Evolutionary conservation across 2,113 vertebrate genomes (phyloP).

Genomic region (Herpailurus yagouaroundi): DNA sequence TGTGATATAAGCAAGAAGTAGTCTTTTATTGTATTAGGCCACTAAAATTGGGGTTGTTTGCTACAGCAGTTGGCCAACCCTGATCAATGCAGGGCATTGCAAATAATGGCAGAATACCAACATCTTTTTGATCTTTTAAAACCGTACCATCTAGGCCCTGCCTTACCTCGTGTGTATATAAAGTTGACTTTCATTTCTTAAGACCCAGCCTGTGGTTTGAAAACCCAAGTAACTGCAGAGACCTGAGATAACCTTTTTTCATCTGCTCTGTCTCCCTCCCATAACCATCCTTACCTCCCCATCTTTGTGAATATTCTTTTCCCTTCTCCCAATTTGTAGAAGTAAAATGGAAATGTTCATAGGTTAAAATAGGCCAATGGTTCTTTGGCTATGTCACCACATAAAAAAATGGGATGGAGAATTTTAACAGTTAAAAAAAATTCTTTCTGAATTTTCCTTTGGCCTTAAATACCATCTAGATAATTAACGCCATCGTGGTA

Average conservation of each 20-base stretch:
- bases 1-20: background rate
- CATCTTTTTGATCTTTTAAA: background rate
- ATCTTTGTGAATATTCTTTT: constrained; percentile 12
- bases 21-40: background rate
- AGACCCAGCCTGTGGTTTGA: background rate
- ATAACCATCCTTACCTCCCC: background rate
- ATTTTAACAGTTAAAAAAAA: constrained; percentile 45
- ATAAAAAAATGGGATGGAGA: constrained; percentile 50
- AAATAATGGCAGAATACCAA: background rate
- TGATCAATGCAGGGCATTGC: background rate
- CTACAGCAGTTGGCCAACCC: background rate
- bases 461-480: constrained; percentile 28
- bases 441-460: constrained; percentile 47
- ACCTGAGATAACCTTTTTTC: background rate
- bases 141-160: background rate
- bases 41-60: background rate
- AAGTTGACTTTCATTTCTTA: background rate
- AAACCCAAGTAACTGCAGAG: background rate
- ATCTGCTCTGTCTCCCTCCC: background rate
- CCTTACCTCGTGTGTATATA: background rate
- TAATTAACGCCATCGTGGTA: background rate
- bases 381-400: constrained; percentile 43
- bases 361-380: constrained; percentile 37
- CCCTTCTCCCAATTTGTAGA: constrained; percentile 22
- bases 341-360: constrained; percentile 49